Evolutionary conservation across 2,797 vertebrate genomes (phyloP).

Genomic region (Gila robusta): DNA sequence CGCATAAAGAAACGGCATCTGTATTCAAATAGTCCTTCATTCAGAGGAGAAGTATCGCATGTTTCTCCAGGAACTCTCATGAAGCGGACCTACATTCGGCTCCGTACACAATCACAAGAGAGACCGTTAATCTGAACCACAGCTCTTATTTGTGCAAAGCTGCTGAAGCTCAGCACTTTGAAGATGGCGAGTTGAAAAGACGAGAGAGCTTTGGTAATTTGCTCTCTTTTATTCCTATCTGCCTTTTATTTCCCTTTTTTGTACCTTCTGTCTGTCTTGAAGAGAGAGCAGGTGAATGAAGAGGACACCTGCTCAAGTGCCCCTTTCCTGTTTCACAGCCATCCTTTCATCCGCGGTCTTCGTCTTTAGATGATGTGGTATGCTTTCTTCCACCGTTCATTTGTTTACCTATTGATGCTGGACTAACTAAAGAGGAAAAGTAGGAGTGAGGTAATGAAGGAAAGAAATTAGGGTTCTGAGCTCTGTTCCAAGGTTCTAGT

Average conservation of each 20-base stretch:
- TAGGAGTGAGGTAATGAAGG: not conserved
- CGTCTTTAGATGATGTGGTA: constrained; percentile 44
- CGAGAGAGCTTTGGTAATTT: constrained; percentile 33
- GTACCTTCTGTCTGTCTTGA: constrained; percentile 33
- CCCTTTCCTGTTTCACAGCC: constrained; percentile 21
- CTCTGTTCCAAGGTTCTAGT: not conserved
- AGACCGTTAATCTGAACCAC: constrained; percentile 47
- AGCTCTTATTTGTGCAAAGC: constrained; percentile 55
- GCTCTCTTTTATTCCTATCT: constrained; percentile 54
- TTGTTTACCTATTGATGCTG: constrained; percentile 59
- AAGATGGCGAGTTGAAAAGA: constrained; percentile 59
- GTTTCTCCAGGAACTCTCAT: constrained; percentile 51
- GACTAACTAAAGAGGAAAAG: constrained; percentile 28
- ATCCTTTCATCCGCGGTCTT: constrained; percentile 17
- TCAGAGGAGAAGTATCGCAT: constrained; percentile 50
- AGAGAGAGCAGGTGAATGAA: constrained; percentile 61
- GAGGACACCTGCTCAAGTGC: constrained; percentile 60
- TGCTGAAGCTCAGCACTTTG: constrained; percentile 59
- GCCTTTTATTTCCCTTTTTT: constrained; percentile 50
- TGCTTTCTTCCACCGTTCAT: constrained; percentile 45
- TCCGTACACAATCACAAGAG: constrained; percentile 45
- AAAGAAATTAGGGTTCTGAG: not conserved
- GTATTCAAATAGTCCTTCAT: constrained; percentile 54
- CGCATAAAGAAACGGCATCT: constrained; percentile 47
- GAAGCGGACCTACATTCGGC: constrained; percentile 46